Conservation (phyloP, 2,113 vertebrate genomes). For the Sorex araneus region DNA sequence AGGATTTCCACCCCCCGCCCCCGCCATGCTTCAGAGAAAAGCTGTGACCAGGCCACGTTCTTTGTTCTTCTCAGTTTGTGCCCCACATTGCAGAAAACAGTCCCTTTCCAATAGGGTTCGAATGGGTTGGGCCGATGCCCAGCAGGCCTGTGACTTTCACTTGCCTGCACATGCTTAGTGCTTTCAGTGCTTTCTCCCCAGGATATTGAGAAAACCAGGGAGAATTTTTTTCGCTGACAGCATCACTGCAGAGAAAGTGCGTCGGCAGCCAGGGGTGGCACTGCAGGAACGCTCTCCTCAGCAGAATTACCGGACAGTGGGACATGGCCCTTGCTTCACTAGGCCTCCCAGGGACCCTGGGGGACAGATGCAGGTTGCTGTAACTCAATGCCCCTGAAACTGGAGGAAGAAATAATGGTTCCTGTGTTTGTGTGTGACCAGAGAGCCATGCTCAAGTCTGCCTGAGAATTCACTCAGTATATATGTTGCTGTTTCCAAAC, state of each 20-base stretch:
- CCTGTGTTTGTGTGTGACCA: background rate
- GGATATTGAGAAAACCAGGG: background rate
- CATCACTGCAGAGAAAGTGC: slow-evolving; percentile 18
- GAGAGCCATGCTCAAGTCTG: too few species aligned
- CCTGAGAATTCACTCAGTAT: too few species aligned
- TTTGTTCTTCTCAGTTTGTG: background rate
- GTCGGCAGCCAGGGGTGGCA: background rate
- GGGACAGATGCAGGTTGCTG: slow-evolving; percentile 6
- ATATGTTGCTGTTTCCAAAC: too few species aligned
- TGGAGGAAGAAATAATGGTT: background rate
- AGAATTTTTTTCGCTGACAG: slow-evolving; percentile 38
- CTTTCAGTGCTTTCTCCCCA: background rate
- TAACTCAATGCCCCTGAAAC: background rate
- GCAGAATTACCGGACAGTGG: background rate
- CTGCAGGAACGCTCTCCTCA: background rate
- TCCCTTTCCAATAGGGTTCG: background rate
- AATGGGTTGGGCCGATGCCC: background rate
- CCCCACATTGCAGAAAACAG: background rate
- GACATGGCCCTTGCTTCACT: background rate
- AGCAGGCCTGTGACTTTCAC: background rate
- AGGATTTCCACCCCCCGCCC: too few species aligned
- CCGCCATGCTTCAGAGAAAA: background rate
- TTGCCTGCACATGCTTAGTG: background rate
- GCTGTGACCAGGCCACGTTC: background rate
- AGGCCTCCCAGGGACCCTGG: slow-evolving; percentile 59